Conservation (phyloP, 2,797 vertebrate species). For the Orestias chungarensis region DNA sequence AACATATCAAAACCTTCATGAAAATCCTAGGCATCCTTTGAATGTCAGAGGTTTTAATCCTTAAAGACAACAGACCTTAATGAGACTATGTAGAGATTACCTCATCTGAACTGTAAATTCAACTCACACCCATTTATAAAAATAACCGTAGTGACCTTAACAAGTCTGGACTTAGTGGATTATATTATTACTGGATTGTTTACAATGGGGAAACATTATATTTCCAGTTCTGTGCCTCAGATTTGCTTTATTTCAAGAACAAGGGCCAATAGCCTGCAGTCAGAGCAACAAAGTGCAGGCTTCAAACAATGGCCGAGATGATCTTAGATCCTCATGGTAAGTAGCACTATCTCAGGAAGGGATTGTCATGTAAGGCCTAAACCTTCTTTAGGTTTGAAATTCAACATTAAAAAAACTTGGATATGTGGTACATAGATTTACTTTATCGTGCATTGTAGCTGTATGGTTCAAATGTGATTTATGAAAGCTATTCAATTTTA, state of each 20-base stretch:
- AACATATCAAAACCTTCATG: not conserved
- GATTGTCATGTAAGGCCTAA: slow-evolving; percentile 26
- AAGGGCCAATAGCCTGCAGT: slow-evolving; percentile 29
- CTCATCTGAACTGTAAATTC: slow-evolving; percentile 42
- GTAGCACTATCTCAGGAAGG: slow-evolving; percentile 40
- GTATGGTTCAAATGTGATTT: not conserved
- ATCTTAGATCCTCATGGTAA: slow-evolving; percentile 25
- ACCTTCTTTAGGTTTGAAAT: not conserved
- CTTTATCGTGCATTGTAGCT: not conserved
- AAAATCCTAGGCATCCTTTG: not conserved
- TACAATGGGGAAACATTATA: slow-evolving; percentile 43
- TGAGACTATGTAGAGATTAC: slow-evolving; percentile 48
- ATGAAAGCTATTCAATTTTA: not conserved
- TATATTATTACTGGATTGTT: slow-evolving; percentile 44
- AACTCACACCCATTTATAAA: not conserved
- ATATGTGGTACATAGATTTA: not conserved
- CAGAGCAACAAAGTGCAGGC: slow-evolving; percentile 23
- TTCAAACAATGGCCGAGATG: slow-evolving; percentile 34
- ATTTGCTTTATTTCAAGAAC: slow-evolving; percentile 28
- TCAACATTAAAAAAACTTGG: not conserved
- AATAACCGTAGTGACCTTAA: not conserved
- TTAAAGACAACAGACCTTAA: slow-evolving; percentile 49
- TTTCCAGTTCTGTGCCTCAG: slow-evolving; percentile 19
- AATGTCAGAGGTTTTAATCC: slow-evolving; percentile 37
- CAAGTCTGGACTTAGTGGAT: slow-evolving; percentile 40